A percentile compares a stretch with the other conserved stretches of the same genome.
Conservation (phyloP, 2,888 invertebrate genomes). For the Hirudinaria manillensis region DNA sequence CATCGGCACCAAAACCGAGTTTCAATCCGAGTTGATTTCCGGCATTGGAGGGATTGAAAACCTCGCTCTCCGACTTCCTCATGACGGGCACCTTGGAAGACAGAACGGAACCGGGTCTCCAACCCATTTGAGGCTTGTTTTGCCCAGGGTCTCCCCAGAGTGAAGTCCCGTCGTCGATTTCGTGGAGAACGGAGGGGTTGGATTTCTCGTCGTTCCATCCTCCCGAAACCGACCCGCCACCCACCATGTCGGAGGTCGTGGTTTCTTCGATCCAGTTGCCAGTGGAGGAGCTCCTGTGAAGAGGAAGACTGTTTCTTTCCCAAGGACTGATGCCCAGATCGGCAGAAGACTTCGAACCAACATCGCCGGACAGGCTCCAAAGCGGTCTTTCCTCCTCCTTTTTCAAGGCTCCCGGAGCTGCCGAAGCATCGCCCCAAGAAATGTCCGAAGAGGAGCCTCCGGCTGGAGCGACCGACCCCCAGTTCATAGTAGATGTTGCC, state of each 20-base stretch:
- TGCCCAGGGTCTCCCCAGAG: conserved; percentile 28
- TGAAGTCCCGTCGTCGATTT: conserved; percentile 32
- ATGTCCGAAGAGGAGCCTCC: conserved; percentile 2
- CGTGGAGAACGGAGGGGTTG: background rate
- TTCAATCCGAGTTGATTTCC: conserved; percentile 10
- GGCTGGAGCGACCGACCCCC: background rate
- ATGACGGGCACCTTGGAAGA: background rate
- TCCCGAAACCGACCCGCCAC: conserved; percentile 11
- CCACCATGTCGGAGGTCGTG: background rate
- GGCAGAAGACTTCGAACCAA: conserved; percentile 17
- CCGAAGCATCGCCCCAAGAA: background rate
- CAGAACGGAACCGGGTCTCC: conserved; percentile 9
- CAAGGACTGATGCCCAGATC: conserved; percentile 12
- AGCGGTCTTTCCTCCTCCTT: conserved; percentile 19
- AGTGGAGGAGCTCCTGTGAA: conserved; percentile 30
- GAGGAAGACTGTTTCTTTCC: conserved; percentile 18
- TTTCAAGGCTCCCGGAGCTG: conserved; percentile 10
- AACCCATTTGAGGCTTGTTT: conserved; percentile 18
- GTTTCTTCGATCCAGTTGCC: conserved; percentile 32
- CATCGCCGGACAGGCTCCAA: background rate
- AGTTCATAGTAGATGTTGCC: conserved; percentile 3
- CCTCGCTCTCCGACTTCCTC: conserved; percentile 19
- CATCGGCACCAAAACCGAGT: conserved; percentile 17
- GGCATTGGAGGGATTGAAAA: conserved; percentile 5
- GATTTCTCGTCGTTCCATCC: conserved; percentile 27